These are phyloP conservation scores for Strongylocentrotus purpuratus DNA, from an alignment of 35 echinoderm and acorn worm genomes.

Conservation along the genomic window DNA sequence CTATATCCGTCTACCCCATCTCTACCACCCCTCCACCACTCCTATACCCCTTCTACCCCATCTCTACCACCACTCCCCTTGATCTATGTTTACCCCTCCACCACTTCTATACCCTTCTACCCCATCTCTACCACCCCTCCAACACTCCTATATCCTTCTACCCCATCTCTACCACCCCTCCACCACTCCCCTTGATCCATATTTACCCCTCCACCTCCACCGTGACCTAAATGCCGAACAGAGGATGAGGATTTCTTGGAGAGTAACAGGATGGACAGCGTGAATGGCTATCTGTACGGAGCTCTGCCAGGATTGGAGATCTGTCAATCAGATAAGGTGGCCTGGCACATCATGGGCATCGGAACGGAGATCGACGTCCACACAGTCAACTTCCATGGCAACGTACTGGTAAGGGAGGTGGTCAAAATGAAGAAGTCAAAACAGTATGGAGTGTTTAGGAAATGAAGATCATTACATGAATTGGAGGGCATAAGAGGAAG, in stretches of 20 bases:
- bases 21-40: no score
- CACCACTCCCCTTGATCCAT: neutral
- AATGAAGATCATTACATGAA: no score
- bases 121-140: no score
- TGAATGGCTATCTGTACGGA: conserved; percentile 87
- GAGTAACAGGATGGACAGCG: conserved; percentile 72
- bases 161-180: no score
- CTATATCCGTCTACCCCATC: no score
- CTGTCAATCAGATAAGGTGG: conserved; percentile 74
- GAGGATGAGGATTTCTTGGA: conserved; percentile 80
- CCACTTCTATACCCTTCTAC: no score
- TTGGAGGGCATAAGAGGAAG: no score
- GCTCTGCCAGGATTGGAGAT: conserved; percentile 81
- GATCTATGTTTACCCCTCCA: no score
- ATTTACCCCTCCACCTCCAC: neutral
- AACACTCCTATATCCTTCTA: no score
- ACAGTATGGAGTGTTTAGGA: no score
- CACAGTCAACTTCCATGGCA: conserved; percentile 86
- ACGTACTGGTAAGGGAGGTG: conserved; percentile 71
- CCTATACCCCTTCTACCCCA: no score
- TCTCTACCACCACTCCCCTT: neutral
- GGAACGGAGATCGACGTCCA: conserved; percentile 92
- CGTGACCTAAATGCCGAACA: neutral
- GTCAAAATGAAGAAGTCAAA: neutral
- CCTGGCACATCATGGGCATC: conserved; percentile 86